Conservation (phyloP, 2,797 vertebrate species). For the Enteromius argenteus region DNA sequence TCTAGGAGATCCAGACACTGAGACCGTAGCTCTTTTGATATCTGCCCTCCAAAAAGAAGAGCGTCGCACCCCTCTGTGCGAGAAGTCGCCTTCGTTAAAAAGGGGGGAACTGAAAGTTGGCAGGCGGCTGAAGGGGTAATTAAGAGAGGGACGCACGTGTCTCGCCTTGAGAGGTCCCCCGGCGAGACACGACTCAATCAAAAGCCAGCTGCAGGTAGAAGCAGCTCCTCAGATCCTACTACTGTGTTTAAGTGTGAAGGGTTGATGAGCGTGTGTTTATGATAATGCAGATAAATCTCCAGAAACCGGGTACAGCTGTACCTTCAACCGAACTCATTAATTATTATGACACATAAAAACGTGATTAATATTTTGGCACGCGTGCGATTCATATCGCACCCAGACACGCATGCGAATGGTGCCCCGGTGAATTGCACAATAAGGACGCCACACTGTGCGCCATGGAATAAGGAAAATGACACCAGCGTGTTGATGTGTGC, state of each 20-base stretch:
- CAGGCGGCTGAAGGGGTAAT: conserved; percentile 70
- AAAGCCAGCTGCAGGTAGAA: conserved; percentile 76
- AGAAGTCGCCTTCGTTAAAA: conserved; percentile 50
- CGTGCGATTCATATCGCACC: conserved; percentile 45
- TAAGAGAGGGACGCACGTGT: conserved; percentile 71
- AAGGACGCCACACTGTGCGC: conserved; percentile 57
- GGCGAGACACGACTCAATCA: conserved; percentile 75
- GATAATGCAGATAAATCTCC: conserved; percentile 51
- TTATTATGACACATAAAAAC: conserved; percentile 70
- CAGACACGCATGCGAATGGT: conserved; percentile 50
- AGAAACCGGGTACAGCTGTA: conserved; percentile 72
- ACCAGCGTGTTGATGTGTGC: conserved; percentile 55
- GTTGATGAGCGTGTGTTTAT: conserved; percentile 31
- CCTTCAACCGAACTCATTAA: conserved; percentile 73
- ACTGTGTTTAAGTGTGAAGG: conserved; percentile 43
- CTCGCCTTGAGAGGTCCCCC: conserved; percentile 70
- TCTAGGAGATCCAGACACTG: conserved; percentile 68
- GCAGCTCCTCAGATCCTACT: conserved; percentile 43
- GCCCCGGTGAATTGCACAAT: conserved; percentile 45
- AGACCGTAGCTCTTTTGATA: conserved; percentile 53
- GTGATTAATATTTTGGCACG: conserved; percentile 61
- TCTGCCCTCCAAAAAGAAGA: conserved; percentile 47
- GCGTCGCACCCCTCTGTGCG: conserved; percentile 44
- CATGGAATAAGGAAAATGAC: conserved; percentile 60
- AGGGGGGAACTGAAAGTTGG: conserved; percentile 62